Evolutionary conservation across 2,888 invertebrate species (phyloP), one percentile per base, ranked within the genome.

Genomic region (Thymelicus acteon): DNA sequence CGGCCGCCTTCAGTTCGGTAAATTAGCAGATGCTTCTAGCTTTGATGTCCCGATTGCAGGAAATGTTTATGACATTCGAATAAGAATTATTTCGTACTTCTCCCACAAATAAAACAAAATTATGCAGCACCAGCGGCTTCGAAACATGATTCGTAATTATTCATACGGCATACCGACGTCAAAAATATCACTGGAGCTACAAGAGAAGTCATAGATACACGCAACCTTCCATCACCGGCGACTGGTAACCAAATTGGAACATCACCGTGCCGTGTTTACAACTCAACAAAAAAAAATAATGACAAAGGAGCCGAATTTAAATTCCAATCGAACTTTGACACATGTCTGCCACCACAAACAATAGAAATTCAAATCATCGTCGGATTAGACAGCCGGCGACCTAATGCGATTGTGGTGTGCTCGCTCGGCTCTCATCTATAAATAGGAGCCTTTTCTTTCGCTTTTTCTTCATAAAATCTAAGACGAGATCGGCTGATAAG

Each of bases 331-430:
- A 93, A 93, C 93, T 93, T 92, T 93, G 93, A 93, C 93, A 93
- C 92, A 93, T 93, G 93, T 92, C 93, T 93, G 93, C 93, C 93
- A 93, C 93, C 92, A 93, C 92, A 93, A 93, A 93, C 93, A 93
- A 93, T 93, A 89, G 90, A 91, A 92, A 92, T 90, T 91, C 93
- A 90, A 93, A 93, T 93, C 93, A 93, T 93, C 90, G 87, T 90
- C 83, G 85, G 81, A 85, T 89, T 88, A 85, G 88, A 87, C 88
- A 85, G 87, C 84, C 82, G 81, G 78, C 82, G 79, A 76, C 82
- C 86, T 91, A 91, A 92, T 92, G 91, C 92, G 92, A 90, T 91
- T 91, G 93, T 86, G 91, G 90, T 87, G 84, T 84, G 78, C 81
- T 75, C 82, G 85, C 81, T 89, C 87, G 89, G 87, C 83, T 87